These are phyloP conservation scores for Nomada goodeniana DNA, from an alignment of 2,888 invertebrate genomes.

Conservation along the genomic window DNA sequence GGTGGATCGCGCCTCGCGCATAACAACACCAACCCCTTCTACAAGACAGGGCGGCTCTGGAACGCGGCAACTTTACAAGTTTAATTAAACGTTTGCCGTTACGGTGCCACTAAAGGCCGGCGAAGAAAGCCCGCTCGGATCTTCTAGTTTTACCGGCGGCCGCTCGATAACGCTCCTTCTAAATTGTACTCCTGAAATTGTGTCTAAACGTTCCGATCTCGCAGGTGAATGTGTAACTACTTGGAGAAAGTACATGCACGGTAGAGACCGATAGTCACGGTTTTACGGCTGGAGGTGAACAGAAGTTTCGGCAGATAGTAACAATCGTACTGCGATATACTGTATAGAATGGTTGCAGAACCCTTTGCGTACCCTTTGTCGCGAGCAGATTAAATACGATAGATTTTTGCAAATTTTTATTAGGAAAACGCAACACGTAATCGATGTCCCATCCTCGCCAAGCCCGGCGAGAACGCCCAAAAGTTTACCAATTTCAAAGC, in stretches of 20 bases:
- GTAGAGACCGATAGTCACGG: too few species aligned
- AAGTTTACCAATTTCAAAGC: slow-evolving; percentile 45
- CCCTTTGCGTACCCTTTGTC: too few species aligned
- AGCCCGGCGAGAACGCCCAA: slow-evolving; percentile 19
- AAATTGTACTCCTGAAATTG: not conserved
- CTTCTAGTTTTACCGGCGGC: slow-evolving; percentile 60
- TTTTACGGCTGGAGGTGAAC: too few species aligned
- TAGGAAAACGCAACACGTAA: slow-evolving; percentile 49
- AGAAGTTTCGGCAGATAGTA: too few species aligned
- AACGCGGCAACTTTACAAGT: slow-evolving; percentile 73
- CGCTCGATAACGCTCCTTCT: slow-evolving; percentile 48
- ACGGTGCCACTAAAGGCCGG: slow-evolving; percentile 55
- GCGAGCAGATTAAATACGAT: too few species aligned
- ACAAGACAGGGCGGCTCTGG: slow-evolving; percentile 23
- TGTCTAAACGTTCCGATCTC: not conserved
- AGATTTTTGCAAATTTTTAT: not conserved
- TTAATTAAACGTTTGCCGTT: slow-evolving; percentile 79
- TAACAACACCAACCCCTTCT: slow-evolving; percentile 68
- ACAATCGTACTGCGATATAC: too few species aligned
- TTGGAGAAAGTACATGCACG: too few species aligned
- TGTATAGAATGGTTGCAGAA: too few species aligned
- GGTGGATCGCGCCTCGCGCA: slow-evolving; percentile 69
- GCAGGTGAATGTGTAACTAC: not conserved
- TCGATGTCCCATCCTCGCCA: slow-evolving; percentile 10
- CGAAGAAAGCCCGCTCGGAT: slow-evolving; percentile 62